These are phyloP conservation scores for Petrolisthes manimaculis DNA, from an alignment of 2,888 invertebrate species.

Conservation along the genomic window DNA sequence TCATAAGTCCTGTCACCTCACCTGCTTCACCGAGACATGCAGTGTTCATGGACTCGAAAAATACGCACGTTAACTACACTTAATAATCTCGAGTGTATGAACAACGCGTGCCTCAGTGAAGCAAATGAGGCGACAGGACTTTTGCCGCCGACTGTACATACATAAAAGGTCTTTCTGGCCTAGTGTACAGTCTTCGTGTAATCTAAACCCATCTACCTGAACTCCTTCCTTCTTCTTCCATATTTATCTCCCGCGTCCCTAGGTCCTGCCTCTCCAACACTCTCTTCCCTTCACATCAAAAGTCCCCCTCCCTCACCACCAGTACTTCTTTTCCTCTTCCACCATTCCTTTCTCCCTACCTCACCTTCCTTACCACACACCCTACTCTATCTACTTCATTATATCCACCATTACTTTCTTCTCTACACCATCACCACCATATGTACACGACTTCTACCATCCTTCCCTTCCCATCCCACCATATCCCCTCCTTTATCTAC, in stretches of 20 bases:
- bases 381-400: neutral
- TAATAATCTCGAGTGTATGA: no score
- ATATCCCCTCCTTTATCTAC: neutral
- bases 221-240: neutral
- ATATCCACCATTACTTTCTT: neutral
- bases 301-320: slow-evolving; percentile 9
- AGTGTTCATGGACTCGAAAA: no score
- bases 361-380: neutral
- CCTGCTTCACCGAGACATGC: no score
- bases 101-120: no score
- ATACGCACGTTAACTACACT: no score
- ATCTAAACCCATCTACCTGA: no score
- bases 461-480: neutral
- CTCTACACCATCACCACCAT: neutral
- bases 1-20: no score
- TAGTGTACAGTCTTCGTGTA: no score
- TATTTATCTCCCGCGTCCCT: neutral
- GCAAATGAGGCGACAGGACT: no score
- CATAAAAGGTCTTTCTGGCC: no score
- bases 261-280: neutral
- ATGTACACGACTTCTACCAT: neutral
- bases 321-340: no score
- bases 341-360: neutral
- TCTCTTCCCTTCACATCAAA: neutral
- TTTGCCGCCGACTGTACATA: no score